Evolutionary conservation across 2,113 vertebrate genomes (phyloP), one percentile per base, ranked within the genome.

Genomic region (Herpetotheres cachinnans): DNA sequence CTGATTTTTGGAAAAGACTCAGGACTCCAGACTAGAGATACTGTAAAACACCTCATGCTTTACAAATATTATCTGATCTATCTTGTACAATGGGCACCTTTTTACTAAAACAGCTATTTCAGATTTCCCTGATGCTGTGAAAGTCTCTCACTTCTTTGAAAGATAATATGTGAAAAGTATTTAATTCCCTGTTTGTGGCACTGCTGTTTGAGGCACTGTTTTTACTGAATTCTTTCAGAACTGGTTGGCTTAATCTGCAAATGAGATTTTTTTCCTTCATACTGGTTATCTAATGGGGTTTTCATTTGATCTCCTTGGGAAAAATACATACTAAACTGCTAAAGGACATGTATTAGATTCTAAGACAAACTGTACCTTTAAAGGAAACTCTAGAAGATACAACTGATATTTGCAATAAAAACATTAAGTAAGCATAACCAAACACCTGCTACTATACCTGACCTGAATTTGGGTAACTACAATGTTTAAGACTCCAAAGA

Each of bases 261-360:
- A 85, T 73, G 16, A 93, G 70, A 3, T 38, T 76, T 69, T 36
- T 84, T 74, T n/a, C 13, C 46, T 81, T 94, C 17, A 24, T 49
- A 47, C 5, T 42, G 62, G 20, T 97, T 97, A 90, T 94, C 62
- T 96, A 96, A 95, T 11, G 15, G 42, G 47, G 36, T 5, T 80
- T 97, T 96, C 30, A 97, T 66, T 90, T 86, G 79, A 97, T 97
- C 95, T 87, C 71, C 95, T 90, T 96, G 96, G 69, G 95, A 95
- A 93, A 95, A 93, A 94, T 5, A n/a, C 29, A 63, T 42, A 38
- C 49, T 67, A 40, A 89, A 46, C 21, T 62, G 47, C 63, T 89
- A 50, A 82, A 77, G 79, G 26, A 69, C 1, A 0, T 73, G 46
- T 55, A 44, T 66, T 62, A 80, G 63, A 26, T 58, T 82, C 29